Evolutionary conservation across 2,113 vertebrate genomes (phyloP), one percentile per base, ranked within the genome.

Genomic region (Tautogolabrus adspersus): DNA sequence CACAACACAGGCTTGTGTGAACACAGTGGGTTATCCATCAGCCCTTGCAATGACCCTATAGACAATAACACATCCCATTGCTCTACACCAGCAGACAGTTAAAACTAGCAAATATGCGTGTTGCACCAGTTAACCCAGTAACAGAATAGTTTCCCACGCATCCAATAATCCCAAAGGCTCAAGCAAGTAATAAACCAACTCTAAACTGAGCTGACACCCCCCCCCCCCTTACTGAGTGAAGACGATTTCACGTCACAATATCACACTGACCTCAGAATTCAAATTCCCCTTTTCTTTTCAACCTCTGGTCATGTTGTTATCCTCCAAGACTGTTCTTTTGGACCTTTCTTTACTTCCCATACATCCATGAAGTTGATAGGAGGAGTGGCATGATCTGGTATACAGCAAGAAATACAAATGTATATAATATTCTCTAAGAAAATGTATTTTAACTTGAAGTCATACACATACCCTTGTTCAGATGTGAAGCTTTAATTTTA

Each of bases 401-500:
- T 77, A 86, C 66, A 66, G 71, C 63, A 74, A 90, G 76, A 89
- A 91, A 86, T 85, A 83, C 70, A 87, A 83, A 82, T 87, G 76
- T 87, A 76, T 85, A 75, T 75, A 58, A 72, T 75, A 58, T 68
- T 75, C 52, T 88, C 66, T 84, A 84, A 80, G 69, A 75, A 88
- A 87, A 77, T 90, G 73, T 90, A 81, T 92, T 91, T 88, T 78
- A 88, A 85, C 71, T 89, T 74, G 76, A 79, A 72, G 67, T 83
- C 49, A 72, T 92, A 83, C 87, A 89, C 83, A 37, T 72, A 67
- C 73, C 56, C 22, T 79, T 88, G 83, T 92, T 92, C 83, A 88
- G 81, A 92, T 81, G 83, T 91, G 81, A 90, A 91, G 93, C 92
- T 93, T 93, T 94, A 91, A 91, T 89, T 91, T 92, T 68, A 58